Evolutionary conservation across 2,888 invertebrate species (phyloP).

Genomic region (Piscicola geometra): DNA sequence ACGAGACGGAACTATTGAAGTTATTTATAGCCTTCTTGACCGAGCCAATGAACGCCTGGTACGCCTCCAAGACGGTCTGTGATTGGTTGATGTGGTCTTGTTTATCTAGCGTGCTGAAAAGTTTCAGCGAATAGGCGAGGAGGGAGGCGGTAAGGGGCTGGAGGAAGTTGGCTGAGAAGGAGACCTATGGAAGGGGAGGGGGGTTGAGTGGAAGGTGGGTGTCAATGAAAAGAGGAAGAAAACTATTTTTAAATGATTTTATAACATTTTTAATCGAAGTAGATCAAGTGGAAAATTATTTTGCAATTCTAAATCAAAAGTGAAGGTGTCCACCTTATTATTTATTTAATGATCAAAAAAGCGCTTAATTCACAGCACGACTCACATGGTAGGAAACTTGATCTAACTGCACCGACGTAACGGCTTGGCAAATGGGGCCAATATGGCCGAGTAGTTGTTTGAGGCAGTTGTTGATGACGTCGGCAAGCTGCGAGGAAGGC

Average conservation of each 20-base stretch:
- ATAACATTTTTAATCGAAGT: no score
- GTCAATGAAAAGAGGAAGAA: background rate
- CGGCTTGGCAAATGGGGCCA: conserved; percentile 11
- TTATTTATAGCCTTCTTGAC: conserved; percentile 88
- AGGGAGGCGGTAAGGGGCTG: conserved; percentile 79
- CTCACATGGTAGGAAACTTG: conserved; percentile 14
- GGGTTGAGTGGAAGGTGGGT: background rate
- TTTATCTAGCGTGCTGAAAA: conserved; percentile 69
- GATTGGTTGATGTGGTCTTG: conserved; percentile 78
- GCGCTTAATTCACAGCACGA: background rate
- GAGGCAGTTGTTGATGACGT: conserved; percentile 16
- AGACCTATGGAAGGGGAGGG: conserved; percentile 45
- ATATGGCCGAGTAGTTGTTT: background rate
- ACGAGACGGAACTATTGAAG: conserved; percentile 61
- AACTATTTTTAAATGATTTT: background rate
- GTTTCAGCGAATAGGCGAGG: conserved; percentile 72
- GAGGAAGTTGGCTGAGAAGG: conserved; percentile 59
- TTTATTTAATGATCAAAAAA: background rate
- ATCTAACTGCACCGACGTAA: background rate
- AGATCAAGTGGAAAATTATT: no score
- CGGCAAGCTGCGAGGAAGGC: conserved; percentile 1
- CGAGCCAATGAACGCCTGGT: conserved; percentile 75
- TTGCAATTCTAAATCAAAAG: no score
- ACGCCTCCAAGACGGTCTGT: conserved; percentile 89
- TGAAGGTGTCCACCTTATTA: background rate